A percentile compares a stretch with the other conserved stretches of the same genome.
Evolutionary conservation across 1,140 invertebrate genomes (phyloP).

Genomic region (Venustaconcha ellipsiformis): DNA sequence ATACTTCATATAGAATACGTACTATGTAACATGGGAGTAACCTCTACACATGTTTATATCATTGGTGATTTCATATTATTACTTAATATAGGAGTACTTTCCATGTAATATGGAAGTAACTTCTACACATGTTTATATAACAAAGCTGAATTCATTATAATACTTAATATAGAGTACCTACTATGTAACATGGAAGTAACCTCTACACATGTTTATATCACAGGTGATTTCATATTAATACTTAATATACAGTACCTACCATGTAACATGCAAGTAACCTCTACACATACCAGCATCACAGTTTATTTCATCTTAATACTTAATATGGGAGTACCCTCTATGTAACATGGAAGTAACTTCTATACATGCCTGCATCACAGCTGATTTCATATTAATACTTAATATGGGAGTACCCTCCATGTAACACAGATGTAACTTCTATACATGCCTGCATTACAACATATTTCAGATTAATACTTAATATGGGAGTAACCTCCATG

Average conservation of each 20-base stretch:
- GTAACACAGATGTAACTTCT: constrained; percentile 98
- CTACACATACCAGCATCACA: no score
- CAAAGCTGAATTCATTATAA: constrained; percentile 81
- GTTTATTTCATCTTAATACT: no score
- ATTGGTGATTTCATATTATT: no score
- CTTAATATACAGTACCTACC: not conserved
- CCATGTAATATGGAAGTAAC: constrained; percentile 98
- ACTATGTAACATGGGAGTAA: constrained; percentile 98
- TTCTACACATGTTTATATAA: constrained; percentile 98
- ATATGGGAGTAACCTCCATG: not conserved
- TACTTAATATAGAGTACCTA: constrained; percentile 61
- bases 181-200: constrained; percentile 98
- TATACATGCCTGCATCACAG: constrained; percentile 98
- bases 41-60: constrained; percentile 76
- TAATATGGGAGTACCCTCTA: constrained; percentile 75
- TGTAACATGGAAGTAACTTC: constrained; percentile 97
- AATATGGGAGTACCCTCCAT: constrained; percentile 75
- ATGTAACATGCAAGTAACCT: no score
- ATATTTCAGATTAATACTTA: constrained; percentile 72
- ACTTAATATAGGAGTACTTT: constrained; percentile 61
- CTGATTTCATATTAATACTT: constrained; percentile 73
- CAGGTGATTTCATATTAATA: constrained; percentile 79
- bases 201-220: constrained; percentile 97
- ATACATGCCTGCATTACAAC: constrained; percentile 98
- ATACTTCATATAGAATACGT: constrained; percentile 29